Evolutionary conservation across 2,113 vertebrate species (phyloP), one percentile per base, ranked within the genome.

Genomic region (Mus pahari): DNA sequence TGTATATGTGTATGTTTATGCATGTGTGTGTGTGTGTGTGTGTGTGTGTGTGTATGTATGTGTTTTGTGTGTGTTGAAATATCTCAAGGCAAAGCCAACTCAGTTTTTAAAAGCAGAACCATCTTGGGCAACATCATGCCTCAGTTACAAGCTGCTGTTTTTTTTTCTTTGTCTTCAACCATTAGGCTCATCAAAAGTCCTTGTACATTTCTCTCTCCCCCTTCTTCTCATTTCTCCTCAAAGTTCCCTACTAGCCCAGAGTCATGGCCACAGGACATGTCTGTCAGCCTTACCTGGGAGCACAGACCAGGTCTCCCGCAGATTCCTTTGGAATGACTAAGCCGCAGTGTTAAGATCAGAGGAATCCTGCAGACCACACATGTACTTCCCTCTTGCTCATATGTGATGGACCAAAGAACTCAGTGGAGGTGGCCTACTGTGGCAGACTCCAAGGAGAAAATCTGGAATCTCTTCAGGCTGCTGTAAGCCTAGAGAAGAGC

Each of bases 121-220:
- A 0, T 68, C 74, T 92, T 26, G 33, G 36, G 70, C 50, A 1
- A 62, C 31, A n/a, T 91, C 68, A 5, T 4, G 3, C 22, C 7
- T 0, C 11, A 58, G 19, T 5, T 20, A 7, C 1, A 12, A 26
- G 1, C 17, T 53, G 10, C 48, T n/a, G 66, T 84, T 39, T 39
- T 17, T 31, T 50, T 36, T 31, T 60, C 75, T 5, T n/a, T 16
- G 16, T 82, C 20, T 28, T 84, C 22, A 7, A 58, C 16, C 8
- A 24, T n/a, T 55, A 1, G 0, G 24, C 1, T 5, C 48, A 86
- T 71, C 55, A 55, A 50, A 92, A 64, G 31, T 36, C 19, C 66
- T 84, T 73, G 31, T 48, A 48, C 45, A 12, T 9, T 3, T 10
- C 24, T 5, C 13, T 10, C 16, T 19, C 14, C 22, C 5, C 20